phyloP scores from a whole-genome alignment of 2,797 vertebrate genomes.

The Bufotes viridis region DNA sequence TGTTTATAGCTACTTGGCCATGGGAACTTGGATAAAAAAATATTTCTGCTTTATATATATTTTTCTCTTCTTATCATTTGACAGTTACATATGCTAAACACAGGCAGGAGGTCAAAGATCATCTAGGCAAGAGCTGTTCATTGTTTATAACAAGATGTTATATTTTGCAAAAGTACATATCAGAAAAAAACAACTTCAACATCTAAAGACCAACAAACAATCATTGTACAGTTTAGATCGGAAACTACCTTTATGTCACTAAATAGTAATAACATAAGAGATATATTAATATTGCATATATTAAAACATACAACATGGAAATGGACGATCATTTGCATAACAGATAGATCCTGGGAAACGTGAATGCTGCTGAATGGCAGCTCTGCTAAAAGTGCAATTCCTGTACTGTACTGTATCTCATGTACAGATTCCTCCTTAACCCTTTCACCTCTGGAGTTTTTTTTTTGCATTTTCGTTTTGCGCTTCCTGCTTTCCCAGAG shows the following conservation, averaged over 20 bases:
- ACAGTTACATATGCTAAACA: conserved; percentile 2
- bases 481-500: too few species aligned
- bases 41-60: conserved; percentile 28
- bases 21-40: conserved; percentile 46
- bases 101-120: conserved; percentile 46
- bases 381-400: not conserved
- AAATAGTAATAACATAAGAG: not conserved
- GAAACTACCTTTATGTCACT: not conserved
- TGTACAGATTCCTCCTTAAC: not conserved
- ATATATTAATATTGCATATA: not conserved
- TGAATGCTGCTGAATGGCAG: not conserved
- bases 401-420: not conserved
- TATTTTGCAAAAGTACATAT: conserved; percentile 51
- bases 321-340: not conserved
- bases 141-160: conserved; percentile 54
- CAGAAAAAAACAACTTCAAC: conserved; percentile 25
- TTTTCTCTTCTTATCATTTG: conserved; percentile 41
- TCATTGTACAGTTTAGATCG: not conserved
- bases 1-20: conserved; percentile 38
- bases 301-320: not conserved
- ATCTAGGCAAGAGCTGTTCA: conserved; percentile 42
- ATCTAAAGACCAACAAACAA: conserved; percentile 14
- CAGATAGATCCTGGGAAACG: not conserved
- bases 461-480: too few species aligned
- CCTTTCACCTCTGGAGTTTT: too few species aligned